Evolutionary conservation across 2,113 vertebrate genomes (phyloP).

Genomic region (Rousettus leschenaultii): DNA sequence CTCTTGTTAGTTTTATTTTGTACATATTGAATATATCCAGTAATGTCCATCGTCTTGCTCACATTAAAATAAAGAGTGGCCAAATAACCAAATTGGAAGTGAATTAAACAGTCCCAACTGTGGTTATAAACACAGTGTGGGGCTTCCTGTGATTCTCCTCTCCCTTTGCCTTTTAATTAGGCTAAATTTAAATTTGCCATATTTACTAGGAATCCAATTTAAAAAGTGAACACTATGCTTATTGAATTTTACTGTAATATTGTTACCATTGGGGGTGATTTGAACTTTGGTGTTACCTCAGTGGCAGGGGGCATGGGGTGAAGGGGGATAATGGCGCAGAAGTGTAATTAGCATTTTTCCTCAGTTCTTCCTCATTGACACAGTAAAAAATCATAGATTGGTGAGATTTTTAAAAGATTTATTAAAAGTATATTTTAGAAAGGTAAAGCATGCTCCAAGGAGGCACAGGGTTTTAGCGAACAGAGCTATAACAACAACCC

Average conservation of each 20-base stretch:
- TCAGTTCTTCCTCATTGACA: too few relatives aligned
- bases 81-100: background rate
- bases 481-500: too few relatives aligned
- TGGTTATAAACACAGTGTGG: background rate
- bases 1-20: background rate
- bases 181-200: background rate
- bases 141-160: background rate
- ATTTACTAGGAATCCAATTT: background rate
- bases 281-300: too few relatives aligned
- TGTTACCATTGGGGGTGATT: too few relatives aligned
- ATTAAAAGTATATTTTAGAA: too few relatives aligned
- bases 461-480: too few relatives aligned
- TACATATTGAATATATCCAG: background rate
- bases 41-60: background rate
- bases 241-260: background rate
- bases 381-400: too few relatives aligned
- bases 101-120: background rate
- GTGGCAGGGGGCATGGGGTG: too few relatives aligned
- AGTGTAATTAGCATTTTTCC: too few relatives aligned
- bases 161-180: background rate
- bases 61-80: background rate
- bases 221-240: background rate
- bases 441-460: too few relatives aligned
- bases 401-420: too few relatives aligned
- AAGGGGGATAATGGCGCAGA: too few relatives aligned